Evolutionary conservation across 2,113 vertebrate genomes (phyloP).

Genomic region (Pipa parva): DNA sequence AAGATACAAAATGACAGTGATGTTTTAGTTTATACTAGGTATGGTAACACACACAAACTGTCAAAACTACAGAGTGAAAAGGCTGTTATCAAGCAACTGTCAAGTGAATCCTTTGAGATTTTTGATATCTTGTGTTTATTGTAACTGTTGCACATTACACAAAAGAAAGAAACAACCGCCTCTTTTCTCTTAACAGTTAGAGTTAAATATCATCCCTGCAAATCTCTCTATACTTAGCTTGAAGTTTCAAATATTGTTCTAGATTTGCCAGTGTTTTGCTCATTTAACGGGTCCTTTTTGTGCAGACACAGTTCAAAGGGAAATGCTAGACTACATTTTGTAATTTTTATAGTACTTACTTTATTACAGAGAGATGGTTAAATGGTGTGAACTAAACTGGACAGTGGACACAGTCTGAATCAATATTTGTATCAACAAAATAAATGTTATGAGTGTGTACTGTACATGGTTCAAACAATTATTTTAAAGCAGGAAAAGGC

Average conservation of each 20-base stretch:
- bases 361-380: conserved; percentile 59
- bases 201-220: conserved; percentile 68
- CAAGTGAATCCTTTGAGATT: conserved; percentile 80
- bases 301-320: conserved; percentile 64
- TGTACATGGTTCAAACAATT: background rate
- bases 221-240: conserved; percentile 62
- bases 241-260: conserved; percentile 55
- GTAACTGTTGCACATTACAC: conserved; percentile 78
- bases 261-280: conserved; percentile 56
- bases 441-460: background rate
- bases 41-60: conserved; percentile 79
- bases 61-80: conserved; percentile 80
- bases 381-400: conserved; percentile 57
- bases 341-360: conserved; percentile 58
- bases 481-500: background rate
- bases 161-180: conserved; percentile 72
- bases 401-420: conserved; percentile 47
- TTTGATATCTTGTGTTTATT: conserved; percentile 80
- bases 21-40: conserved; percentile 81
- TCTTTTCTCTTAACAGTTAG: conserved; percentile 63
- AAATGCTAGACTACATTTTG: conserved; percentile 57
- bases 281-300: conserved; percentile 52
- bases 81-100: conserved; percentile 81
- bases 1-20: conserved; percentile 77
- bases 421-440: conserved; percentile 13